A percentile compares a stretch with the other conserved stretches of the same genome.
Conservation (phyloP, 2,888 invertebrate species). For the Diarsia brunnea region DNA sequence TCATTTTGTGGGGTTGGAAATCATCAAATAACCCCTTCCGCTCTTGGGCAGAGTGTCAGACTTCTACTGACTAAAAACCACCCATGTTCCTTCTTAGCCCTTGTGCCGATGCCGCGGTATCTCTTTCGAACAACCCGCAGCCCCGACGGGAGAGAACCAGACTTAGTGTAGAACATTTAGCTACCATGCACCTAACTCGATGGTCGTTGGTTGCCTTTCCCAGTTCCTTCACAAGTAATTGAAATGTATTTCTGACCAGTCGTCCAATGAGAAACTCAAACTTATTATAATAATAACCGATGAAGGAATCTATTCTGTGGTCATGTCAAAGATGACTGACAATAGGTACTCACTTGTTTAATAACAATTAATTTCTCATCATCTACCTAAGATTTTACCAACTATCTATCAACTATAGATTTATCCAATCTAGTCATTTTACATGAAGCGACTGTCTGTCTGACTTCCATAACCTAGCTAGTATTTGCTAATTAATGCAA, state of each 20-base stretch:
- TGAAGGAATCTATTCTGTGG: neutral
- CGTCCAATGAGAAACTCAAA: neutral
- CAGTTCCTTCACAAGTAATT: neutral
- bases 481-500: too few relatives aligned
- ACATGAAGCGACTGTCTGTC: neutral
- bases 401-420: too few relatives aligned
- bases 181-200: too few relatives aligned
- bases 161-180: too few relatives aligned
- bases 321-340: neutral
- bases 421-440: neutral
- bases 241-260: neutral
- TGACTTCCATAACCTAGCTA: neutral
- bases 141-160: too few relatives aligned
- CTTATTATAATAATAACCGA: neutral
- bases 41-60: too few relatives aligned
- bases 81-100: too few relatives aligned
- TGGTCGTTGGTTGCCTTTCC: neutral
- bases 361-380: neutral
- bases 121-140: too few relatives aligned
- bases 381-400: rapidly evolving
- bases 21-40: too few relatives aligned
- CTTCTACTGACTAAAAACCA: too few relatives aligned
- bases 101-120: too few relatives aligned
- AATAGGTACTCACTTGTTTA: neutral
- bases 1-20: too few relatives aligned